Evolutionary conservation across 2,113 vertebrate genomes (phyloP), one percentile per base, ranked within the genome.

Genomic region (Etheostoma spectabile): DNA sequence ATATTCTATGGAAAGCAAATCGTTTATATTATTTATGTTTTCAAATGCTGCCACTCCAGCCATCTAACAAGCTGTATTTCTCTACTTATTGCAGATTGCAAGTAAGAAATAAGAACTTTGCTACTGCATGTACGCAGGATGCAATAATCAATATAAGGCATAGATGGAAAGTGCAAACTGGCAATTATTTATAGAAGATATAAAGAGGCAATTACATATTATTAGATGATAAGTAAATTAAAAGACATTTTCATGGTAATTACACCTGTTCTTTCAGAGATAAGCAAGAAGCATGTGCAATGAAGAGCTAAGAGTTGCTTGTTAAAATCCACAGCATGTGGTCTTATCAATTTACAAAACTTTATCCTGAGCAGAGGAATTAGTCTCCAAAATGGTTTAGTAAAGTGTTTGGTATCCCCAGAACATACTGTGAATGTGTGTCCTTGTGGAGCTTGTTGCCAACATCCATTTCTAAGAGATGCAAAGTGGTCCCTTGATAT

Each of bases 381-480:
- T 65, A 10, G 48, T 76, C 51, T 57, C 62, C 79, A 11, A 69
- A 80, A 77, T 80, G 10, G 48, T n/a, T 42, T 33, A 53, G 4
- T 66, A 38, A 53, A 53, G 2, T 24, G 35, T 27, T 16, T 57
- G 21, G 21, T 75, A 66, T n/a, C 6, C 1, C 18, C 30, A 4
- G 35, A 42, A 45, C 10, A 10, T 42, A 18, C 8, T 67, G 38
- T 27, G 55, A 59, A 63, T 65, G 13, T 52, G 18, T 77, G 18
- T 74, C 21, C 15, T 38, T 56, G 30, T 45, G 10, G 27, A 63
- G 8, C 1, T 4, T 42, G 38, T 59, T 74, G 74, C 45, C 35
- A 73, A 53, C 21, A 71, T 64, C 69, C 22, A 72, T 79, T 82
- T 81, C 8, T 64, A 52, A 85, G 30, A 63, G 66, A 35, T 53